Evolutionary conservation across 2,888 invertebrate species (phyloP).

Genomic region (Coleophora deauratella): DNA sequence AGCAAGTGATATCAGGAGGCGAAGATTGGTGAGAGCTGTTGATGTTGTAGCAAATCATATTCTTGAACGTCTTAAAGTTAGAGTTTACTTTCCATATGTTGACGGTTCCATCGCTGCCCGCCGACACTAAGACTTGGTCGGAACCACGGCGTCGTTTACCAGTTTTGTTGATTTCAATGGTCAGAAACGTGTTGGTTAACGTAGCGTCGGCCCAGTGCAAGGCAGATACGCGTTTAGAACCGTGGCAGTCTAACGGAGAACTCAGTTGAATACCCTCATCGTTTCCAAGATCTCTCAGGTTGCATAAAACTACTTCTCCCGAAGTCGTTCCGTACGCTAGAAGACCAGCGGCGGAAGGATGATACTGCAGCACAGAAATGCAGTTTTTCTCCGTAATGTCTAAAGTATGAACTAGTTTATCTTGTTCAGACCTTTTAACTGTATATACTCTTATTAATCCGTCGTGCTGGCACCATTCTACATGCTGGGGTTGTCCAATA

Average conservation of each 20-base stretch:
- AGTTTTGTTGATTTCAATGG: conserved; percentile 41
- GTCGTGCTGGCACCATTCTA: conserved; percentile 51
- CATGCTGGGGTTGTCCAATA: conserved; percentile 45
- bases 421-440: conserved; percentile 63
- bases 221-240: conserved; percentile 37
- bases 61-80: conserved; percentile 39
- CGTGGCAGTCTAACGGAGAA: conserved; percentile 45
- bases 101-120: conserved; percentile 36
- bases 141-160: conserved; percentile 46
- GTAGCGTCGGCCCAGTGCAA: conserved; percentile 48
- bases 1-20: conserved; percentile 45
- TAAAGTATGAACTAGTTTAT: conserved; percentile 35
- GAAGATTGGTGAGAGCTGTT: conserved; percentile 36
- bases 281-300: conserved; percentile 28
- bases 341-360: conserved; percentile 41
- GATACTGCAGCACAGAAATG: conserved; percentile 45
- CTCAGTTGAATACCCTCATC: conserved; percentile 34
- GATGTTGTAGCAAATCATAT: conserved; percentile 36
- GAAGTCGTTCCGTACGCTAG: conserved; percentile 52
- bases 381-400: conserved; percentile 56
- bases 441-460: conserved; percentile 50
- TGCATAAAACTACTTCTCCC: conserved; percentile 53
- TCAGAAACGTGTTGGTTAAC: conserved; percentile 38
- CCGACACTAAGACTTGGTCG: conserved; percentile 42
- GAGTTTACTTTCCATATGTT: conserved; percentile 56